A percentile compares a stretch with the other conserved stretches of the same genome.
phyloP scores from a whole-genome alignment of 2,888 invertebrate species.

The Nematopogon swammerdamellus region DNA sequence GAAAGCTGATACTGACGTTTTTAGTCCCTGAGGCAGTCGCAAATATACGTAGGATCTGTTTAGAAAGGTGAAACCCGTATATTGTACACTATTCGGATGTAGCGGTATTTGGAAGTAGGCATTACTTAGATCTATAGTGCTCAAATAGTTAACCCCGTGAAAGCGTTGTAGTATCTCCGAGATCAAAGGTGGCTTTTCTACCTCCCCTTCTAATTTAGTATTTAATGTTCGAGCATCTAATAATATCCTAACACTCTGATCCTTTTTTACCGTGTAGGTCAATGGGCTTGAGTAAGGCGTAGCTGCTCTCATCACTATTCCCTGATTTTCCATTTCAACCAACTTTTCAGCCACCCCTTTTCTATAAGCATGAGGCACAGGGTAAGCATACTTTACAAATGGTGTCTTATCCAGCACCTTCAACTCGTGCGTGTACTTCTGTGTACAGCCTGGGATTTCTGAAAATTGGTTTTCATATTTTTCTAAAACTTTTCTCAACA shows the following conservation, averaged over 20 bases:
- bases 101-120: conserved; percentile 13
- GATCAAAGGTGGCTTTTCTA: conserved; percentile 14
- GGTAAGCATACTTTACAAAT: conserved; percentile 15
- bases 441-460: conserved; percentile 10
- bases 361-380: conserved; percentile 17
- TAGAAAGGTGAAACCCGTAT: conserved; percentile 10
- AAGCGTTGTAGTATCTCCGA: conserved; percentile 14
- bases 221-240: conserved; percentile 20
- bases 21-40: conserved; percentile 13
- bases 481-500: too few species aligned
- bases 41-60: conserved; percentile 11
- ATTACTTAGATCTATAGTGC: conserved; percentile 11
- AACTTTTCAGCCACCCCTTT: conserved; percentile 15
- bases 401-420: conserved; percentile 11
- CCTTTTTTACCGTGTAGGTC: conserved; percentile 17
- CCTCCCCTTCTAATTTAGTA: conserved; percentile 16
- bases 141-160: conserved; percentile 12
- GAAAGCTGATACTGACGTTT: conserved; percentile 14
- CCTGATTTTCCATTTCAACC: conserved; percentile 15
- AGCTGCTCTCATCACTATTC: conserved; percentile 17
- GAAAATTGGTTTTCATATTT: conserved; percentile 7
- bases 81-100: conserved; percentile 6
- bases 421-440: conserved; percentile 14
- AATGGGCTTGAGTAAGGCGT: conserved; percentile 20
- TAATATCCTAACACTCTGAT: conserved; percentile 18